Percentiles rank a stretch among this genome's conserved stretches.
phyloP scores from a whole-genome alignment of 2,888 invertebrate genomes.

The Kryphioiulus occultus region DNA sequence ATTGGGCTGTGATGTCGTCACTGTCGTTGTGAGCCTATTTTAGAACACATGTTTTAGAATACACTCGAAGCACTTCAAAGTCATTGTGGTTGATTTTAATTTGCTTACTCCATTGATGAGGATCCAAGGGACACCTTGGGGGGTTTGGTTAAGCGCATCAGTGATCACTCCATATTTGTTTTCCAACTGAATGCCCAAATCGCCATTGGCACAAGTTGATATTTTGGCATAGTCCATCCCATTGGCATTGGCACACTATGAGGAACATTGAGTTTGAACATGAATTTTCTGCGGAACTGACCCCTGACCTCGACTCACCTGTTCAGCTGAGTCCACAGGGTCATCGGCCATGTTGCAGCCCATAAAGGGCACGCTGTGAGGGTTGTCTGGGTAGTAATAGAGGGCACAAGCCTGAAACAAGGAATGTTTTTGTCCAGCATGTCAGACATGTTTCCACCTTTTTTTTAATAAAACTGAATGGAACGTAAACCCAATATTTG shows the following conservation, averaged over 20 bases:
- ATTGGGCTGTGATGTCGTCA: background rate
- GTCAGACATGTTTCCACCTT: background rate
- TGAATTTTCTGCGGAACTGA: background rate
- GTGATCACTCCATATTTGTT: slow-evolving; percentile 57
- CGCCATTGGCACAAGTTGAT: slow-evolving; percentile 55
- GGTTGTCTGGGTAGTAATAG: slow-evolving; percentile 60
- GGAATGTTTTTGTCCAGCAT: no score
- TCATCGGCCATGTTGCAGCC: slow-evolving; percentile 69
- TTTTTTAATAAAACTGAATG: background rate
- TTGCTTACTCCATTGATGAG: slow-evolving; percentile 56
- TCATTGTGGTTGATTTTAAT: background rate
- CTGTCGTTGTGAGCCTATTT: slow-evolving; percentile 36
- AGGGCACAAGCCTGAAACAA: slow-evolving; percentile 65
- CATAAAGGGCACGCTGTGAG: slow-evolving; percentile 66
- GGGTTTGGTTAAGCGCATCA: slow-evolving; percentile 55
- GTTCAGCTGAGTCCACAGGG: slow-evolving; percentile 54
- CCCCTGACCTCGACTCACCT: background rate
- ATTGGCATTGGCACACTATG: slow-evolving; percentile 56
- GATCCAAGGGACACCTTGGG: slow-evolving; percentile 59
- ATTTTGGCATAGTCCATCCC: slow-evolving; percentile 56
- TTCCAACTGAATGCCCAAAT: slow-evolving; percentile 56
- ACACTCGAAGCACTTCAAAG: background rate
- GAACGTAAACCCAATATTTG: background rate
- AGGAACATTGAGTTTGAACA: background rate
- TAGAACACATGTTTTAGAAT: background rate